phyloP scores from a whole-genome alignment of 2,113 vertebrate species.

The Jacana jacana region DNA sequence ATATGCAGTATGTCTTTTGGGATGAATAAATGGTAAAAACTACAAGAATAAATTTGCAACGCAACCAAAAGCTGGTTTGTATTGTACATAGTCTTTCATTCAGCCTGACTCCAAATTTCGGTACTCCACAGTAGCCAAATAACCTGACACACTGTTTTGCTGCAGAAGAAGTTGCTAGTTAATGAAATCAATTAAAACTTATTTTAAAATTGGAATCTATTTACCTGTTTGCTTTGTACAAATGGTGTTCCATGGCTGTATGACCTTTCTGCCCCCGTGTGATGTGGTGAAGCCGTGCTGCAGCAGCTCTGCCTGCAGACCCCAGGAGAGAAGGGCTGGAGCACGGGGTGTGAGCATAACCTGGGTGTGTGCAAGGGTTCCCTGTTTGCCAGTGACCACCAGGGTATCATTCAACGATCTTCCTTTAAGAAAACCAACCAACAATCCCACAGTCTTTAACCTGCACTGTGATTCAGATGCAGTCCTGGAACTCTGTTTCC shows the following conservation, averaged over 20 bases:
- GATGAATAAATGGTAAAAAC: constrained; percentile 56
- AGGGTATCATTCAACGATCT: background rate
- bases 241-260: background rate
- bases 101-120: background rate
- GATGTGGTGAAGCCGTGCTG: background rate
- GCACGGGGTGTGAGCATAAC: fast-evolving
- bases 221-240: background rate
- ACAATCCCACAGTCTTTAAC: background rate
- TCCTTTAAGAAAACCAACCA: background rate
- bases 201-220: background rate
- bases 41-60: constrained; percentile 43
- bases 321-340: background rate
- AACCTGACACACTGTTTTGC: background rate
- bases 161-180: background rate
- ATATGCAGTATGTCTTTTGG: constrained; percentile 58
- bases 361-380: background rate
- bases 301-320: background rate
- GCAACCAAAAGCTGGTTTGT: constrained; percentile 24
- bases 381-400: background rate
- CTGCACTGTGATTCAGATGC: background rate
- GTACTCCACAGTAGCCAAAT: background rate
- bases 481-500: background rate
- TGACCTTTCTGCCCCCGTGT: background rate
- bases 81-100: constrained; percentile 61
- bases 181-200: background rate